A percentile compares a stretch with the other conserved stretches of the same genome.
Conservation (phyloP, 2,888 invertebrate species). For the Arge pagana region DNA sequence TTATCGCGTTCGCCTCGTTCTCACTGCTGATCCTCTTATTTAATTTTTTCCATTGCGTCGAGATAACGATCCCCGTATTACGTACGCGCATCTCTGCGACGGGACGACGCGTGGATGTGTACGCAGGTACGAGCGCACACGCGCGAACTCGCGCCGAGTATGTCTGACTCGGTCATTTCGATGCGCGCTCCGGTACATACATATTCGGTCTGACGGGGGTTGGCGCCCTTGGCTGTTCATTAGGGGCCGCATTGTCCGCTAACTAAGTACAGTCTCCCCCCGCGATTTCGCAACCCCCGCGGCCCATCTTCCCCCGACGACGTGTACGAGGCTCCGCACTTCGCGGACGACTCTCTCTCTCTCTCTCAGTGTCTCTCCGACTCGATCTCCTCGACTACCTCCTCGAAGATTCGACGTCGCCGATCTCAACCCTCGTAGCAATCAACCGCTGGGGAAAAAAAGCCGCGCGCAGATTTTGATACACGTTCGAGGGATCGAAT, state of each 20-base stretch:
- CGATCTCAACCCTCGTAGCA: too few relatives aligned
- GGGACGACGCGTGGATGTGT: too few relatives aligned
- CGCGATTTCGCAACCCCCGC: too few relatives aligned
- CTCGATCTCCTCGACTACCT: conserved; percentile 17
- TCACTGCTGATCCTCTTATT: too few relatives aligned
- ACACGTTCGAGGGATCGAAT: too few relatives aligned
- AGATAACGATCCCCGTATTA: too few relatives aligned
- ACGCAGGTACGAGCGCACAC: background rate
- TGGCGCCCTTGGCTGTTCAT: conserved; percentile 56
- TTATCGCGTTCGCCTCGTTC: too few relatives aligned
- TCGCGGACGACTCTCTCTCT: conserved; percentile 33
- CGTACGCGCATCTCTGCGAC: too few relatives aligned
- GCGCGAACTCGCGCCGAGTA: background rate
- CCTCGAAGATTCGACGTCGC: conserved; percentile 18
- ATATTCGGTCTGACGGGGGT: conserved; percentile 39
- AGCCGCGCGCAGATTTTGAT: too few relatives aligned
- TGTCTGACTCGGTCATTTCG: conserved; percentile 21
- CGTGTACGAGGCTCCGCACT: conserved; percentile 12
- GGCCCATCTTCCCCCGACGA: conserved; percentile 2
- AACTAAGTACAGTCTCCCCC: conserved; percentile 54
- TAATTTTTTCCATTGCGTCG: too few relatives aligned
- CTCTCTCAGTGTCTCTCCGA: conserved; percentile 30
- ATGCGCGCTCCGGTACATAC: conserved; percentile 44
- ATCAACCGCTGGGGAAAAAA: too few relatives aligned
- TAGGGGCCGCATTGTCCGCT: conserved; percentile 58